Evolutionary conservation across 2,888 invertebrate genomes (phyloP), one percentile per base, ranked within the genome.

Genomic region (Meteorus cinctellus): DNA sequence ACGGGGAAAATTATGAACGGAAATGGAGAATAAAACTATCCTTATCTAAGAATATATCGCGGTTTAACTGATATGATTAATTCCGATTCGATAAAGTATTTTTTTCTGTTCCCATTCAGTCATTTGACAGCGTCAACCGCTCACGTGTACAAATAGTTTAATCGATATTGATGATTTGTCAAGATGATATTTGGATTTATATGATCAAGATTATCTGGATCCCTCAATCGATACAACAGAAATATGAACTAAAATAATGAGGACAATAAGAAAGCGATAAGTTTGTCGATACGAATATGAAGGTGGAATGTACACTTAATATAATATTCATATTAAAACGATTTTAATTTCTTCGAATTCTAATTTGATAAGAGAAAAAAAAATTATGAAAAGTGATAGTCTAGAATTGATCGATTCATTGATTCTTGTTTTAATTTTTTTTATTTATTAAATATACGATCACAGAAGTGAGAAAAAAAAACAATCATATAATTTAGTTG

Each of bases 341-440:
- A 34, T 34, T 1, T 34, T 8, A 34, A 34, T 34, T 34, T 34
- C 34, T 34, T 8, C 34, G 34, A 34, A 34, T 34, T 34, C 1
- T 34, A 8, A 34, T 34, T 6, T 4, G 8, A 34, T 34, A 34
- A 34, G 29, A 60, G 48, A 24, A 63, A 65, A 70, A 34, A 70
- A 59, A 70, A 24, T 41, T 31, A n/a, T 16, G 16, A 36, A 41
- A 55, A 59, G 14, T 34, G 19, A 16, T 45, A 48, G n/a, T n/a
- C 12, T 10, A 63, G 4, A 70, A 48, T 16, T 19, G 41, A 70
- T 19, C 2, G 29, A 19, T 66, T 73, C 68, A 73, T 74, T 36
- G 74, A 76, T 75, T 72, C 59, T 34, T 36, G 63, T 60, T 74
- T 75, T 73, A 74, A 34, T 34, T 34, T 74, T 63, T 24, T 63